Conservation (phyloP, 1,140 invertebrate species). For the Pseudoatta argentina region DNA sequence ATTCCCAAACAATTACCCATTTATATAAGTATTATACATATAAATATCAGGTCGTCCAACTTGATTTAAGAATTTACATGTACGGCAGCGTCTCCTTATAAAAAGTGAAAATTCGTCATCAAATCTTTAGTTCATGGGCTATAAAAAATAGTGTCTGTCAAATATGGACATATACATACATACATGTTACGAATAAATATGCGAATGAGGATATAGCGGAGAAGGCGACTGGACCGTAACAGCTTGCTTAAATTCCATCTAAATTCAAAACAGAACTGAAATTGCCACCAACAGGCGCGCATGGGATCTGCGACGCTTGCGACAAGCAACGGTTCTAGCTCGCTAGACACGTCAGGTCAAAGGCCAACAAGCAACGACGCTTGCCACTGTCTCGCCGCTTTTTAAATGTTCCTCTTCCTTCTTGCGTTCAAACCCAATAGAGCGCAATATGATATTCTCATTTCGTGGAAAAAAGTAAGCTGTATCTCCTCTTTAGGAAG, state of each 20-base stretch:
- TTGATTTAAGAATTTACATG: conserved; percentile 24
- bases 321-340: conserved; percentile 41
- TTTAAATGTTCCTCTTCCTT: neutral
- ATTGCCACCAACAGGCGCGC: conserved; percentile 76
- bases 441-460: conserved; percentile 10
- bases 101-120: neutral
- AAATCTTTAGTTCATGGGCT: neutral
- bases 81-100: neutral
- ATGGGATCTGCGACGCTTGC: conserved; percentile 24
- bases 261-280: conserved; percentile 81
- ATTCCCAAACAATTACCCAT: conserved; percentile 13
- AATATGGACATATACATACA: neutral
- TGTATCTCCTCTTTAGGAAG: neutral
- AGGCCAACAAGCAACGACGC: conserved; percentile 15
- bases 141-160: neutral
- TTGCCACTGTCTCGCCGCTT: neutral
- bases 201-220: neutral
- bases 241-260: conserved; percentile 82
- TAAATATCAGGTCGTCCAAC: neutral
- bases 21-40: too few species aligned
- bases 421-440: neutral
- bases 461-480: conserved; percentile 1
- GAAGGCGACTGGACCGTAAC: conserved; percentile 65
- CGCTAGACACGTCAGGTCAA: conserved; percentile 38
- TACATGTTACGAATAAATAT: neutral